phyloP scores from a whole-genome alignment of 1,140 invertebrate genomes.

The Sipha flava region DNA sequence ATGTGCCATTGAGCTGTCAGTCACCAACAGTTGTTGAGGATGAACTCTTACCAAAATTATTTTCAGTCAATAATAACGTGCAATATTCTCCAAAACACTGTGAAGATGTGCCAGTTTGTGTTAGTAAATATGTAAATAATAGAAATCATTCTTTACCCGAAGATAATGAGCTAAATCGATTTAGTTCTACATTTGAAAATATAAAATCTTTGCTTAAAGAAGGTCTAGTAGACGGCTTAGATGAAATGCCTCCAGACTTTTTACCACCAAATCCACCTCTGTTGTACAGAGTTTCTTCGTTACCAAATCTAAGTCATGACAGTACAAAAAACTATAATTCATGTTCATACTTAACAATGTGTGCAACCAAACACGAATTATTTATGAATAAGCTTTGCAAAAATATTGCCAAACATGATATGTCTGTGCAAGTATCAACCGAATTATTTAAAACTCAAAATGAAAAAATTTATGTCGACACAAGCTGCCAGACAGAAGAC shows the following conservation, averaged over 20 bases:
- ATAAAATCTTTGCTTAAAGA: constrained; percentile 64
- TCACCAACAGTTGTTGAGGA: not conserved
- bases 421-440: constrained; percentile 33
- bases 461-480: constrained; percentile 10
- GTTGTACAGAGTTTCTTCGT: constrained; percentile 57
- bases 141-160: constrained; percentile 18
- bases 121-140: not conserved
- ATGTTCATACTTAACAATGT: constrained; percentile 42
- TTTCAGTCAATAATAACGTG: not conserved
- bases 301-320: constrained; percentile 51
- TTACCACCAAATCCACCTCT: constrained; percentile 50
- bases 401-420: constrained; percentile 26
- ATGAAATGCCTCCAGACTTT: constrained; percentile 49
- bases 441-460: constrained; percentile 26
- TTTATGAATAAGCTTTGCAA: constrained; percentile 41
- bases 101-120: not conserved
- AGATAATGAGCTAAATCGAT: constrained; percentile 52
- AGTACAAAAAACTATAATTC: constrained; percentile 45
- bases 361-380: constrained; percentile 34
- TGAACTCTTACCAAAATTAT: not conserved
- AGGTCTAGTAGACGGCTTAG: constrained; percentile 51
- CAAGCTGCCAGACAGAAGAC: constrained; percentile 32
- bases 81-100: not conserved
- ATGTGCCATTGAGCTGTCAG: not conserved
- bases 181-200: constrained; percentile 69